Evolutionary conservation across 2,797 vertebrate species (phyloP).

Genomic region (Coregonus ussuriensis): DNA sequence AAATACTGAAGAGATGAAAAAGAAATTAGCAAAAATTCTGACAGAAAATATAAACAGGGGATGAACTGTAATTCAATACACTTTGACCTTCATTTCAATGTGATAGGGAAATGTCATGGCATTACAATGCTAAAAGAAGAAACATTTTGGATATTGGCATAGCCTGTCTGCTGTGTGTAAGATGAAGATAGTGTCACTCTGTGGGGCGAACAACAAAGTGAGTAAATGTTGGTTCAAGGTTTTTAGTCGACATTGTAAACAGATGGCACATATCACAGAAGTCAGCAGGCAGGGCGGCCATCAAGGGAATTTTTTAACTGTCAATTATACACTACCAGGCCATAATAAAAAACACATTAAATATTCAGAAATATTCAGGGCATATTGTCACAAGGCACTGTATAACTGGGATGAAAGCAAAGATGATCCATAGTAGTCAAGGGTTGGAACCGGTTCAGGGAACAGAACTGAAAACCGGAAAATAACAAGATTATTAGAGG

Average conservation of each 20-base stretch:
- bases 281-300: conserved; percentile 61
- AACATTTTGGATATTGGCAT: conserved; percentile 43
- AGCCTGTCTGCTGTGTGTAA: conserved; percentile 16
- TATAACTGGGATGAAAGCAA: conserved; percentile 31
- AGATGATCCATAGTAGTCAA: conserved; percentile 14
- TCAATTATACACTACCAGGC: conserved; percentile 63
- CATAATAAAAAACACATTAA: conserved; percentile 42
- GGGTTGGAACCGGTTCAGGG: background rate
- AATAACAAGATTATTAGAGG: too few relatives aligned
- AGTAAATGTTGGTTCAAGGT: conserved; percentile 43
- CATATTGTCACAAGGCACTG: conserved; percentile 33
- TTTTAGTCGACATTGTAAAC: conserved; percentile 74
- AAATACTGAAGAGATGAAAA: conserved; percentile 29
- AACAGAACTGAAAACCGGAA: background rate
- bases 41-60: conserved; percentile 33
- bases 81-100: conserved; percentile 23
- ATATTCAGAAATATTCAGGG: conserved; percentile 17
- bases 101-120: conserved; percentile 34
- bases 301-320: conserved; percentile 62
- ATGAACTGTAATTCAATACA: conserved; percentile 27
- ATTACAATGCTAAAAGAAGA: conserved; percentile 29
- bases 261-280: conserved; percentile 68
- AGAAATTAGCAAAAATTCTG: conserved; percentile 23
- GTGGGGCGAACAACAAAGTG: conserved; percentile 45
- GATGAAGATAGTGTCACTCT: conserved; percentile 30